These are phyloP conservation scores for Oreochromis spilurus DNA, from an alignment of 2,113 vertebrate genomes.

Conservation along the genomic window DNA sequence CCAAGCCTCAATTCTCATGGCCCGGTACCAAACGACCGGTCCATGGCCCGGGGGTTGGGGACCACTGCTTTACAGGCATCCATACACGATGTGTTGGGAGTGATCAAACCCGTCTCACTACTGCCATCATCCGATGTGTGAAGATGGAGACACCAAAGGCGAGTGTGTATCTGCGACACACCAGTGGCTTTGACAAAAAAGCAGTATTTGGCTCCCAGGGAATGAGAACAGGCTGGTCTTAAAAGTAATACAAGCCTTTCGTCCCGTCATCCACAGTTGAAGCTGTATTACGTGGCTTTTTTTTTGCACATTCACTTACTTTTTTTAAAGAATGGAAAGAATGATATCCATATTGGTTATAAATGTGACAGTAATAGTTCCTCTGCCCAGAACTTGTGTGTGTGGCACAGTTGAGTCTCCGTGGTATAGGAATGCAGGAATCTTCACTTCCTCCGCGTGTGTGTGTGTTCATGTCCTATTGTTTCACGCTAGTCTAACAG, in stretches of 20 bases:
- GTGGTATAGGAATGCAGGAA: constrained; percentile 48
- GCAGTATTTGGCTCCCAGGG: background rate
- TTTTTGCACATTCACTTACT: background rate
- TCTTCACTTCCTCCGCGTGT: constrained; percentile 50
- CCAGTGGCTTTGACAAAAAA: background rate
- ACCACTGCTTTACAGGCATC: background rate
- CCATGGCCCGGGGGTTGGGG: accelerated
- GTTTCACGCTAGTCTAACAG: constrained; percentile 35
- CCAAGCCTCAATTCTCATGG: background rate
- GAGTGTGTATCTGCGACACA: background rate
- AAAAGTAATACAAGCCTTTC: background rate
- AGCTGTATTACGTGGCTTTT: background rate
- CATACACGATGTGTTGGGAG: background rate
- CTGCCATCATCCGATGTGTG: background rate
- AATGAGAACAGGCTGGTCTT: background rate
- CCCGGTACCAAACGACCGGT: accelerated
- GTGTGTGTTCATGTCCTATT: constrained; percentile 42
- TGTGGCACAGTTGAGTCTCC: constrained; percentile 41
- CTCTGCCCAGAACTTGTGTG: background rate
- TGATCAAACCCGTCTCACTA: background rate
- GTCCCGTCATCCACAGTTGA: background rate
- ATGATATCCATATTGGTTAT: background rate
- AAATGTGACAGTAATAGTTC: background rate
- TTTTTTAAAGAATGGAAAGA: background rate
- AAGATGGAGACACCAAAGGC: background rate